Conservation (phyloP, 2,888 invertebrate species). For the Synergus itoensis region DNA sequence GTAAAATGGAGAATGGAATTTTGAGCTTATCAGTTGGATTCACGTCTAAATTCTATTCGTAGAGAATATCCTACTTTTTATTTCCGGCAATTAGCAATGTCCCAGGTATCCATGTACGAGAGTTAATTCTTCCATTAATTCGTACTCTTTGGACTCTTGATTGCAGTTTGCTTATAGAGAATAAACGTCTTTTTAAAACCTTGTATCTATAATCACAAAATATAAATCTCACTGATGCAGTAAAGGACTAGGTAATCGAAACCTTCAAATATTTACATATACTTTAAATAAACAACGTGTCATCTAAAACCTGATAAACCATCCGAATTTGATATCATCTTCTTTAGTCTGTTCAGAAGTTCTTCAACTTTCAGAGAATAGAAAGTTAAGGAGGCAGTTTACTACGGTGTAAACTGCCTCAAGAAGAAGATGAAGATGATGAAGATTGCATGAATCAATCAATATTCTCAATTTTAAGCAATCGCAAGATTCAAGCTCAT, state of each 20-base stretch:
- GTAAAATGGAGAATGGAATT: too few relatives aligned
- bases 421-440: too few relatives aligned
- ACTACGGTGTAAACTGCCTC: too few relatives aligned
- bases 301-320: background rate
- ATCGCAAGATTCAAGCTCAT: conserved; percentile 70
- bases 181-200: conserved; percentile 1
- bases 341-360: background rate
- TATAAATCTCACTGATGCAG: conserved; percentile 14
- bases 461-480: conserved; percentile 57
- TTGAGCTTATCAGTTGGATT: too few relatives aligned
- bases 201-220: conserved; percentile 25
- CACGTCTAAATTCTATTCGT: background rate
- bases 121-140: background rate
- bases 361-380: background rate
- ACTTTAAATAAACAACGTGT: background rate
- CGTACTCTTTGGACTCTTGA: conserved; percentile 8
- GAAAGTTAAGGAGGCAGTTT: too few relatives aligned
- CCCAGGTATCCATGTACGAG: background rate
- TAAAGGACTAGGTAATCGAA: background rate
- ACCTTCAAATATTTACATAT: background rate
- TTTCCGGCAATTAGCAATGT: background rate
- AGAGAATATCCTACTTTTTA: background rate
- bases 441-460: too few relatives aligned
- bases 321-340: background rate
- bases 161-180: background rate